phyloP scores from a whole-genome alignment of 2,888 invertebrate genomes.

The Cataglyphis cursor region DNA sequence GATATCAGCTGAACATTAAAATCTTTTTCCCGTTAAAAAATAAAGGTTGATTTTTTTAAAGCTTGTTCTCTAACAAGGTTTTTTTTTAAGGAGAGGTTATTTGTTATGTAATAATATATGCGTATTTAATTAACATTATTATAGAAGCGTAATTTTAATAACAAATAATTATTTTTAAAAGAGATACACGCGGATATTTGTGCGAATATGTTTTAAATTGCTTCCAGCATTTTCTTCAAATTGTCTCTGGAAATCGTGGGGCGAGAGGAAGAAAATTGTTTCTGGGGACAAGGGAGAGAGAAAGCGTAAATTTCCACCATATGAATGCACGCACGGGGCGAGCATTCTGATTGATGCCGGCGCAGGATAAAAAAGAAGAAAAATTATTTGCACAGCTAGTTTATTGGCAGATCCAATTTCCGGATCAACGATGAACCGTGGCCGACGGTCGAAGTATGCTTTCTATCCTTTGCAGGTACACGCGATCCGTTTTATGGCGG shows the following conservation, averaged over 20 bases:
- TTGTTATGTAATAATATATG: not conserved
- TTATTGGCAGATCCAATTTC: conserved; percentile 72
- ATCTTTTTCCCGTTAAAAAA: not conserved
- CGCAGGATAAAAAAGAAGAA: conserved; percentile 46
- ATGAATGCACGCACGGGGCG: conserved; percentile 53
- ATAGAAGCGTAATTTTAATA: not conserved
- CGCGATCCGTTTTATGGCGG: conserved; percentile 72
- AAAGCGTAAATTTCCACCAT: conserved; percentile 60
- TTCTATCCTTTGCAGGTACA: conserved; percentile 65
- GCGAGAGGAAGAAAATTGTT: conserved; percentile 60
- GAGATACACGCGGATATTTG: not conserved
- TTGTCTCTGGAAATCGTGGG: not conserved
- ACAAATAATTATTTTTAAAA: not conserved
- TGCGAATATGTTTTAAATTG: not conserved
- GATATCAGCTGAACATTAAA: not conserved
- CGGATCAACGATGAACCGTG: conserved; percentile 65
- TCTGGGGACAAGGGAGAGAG: conserved; percentile 42
- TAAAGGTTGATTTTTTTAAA: not conserved
- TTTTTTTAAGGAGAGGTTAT: not conserved
- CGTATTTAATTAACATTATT: not conserved
- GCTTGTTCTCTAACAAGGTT: not conserved
- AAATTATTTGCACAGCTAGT: conserved; percentile 73
- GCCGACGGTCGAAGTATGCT: conserved; percentile 67
- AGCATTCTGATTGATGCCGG: conserved; percentile 54
- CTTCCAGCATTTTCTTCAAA: not conserved